Base-by-base conservation (phyloP, 1,140 invertebrate genomes). In the Trachymyrmex septentrionalis region DNA sequence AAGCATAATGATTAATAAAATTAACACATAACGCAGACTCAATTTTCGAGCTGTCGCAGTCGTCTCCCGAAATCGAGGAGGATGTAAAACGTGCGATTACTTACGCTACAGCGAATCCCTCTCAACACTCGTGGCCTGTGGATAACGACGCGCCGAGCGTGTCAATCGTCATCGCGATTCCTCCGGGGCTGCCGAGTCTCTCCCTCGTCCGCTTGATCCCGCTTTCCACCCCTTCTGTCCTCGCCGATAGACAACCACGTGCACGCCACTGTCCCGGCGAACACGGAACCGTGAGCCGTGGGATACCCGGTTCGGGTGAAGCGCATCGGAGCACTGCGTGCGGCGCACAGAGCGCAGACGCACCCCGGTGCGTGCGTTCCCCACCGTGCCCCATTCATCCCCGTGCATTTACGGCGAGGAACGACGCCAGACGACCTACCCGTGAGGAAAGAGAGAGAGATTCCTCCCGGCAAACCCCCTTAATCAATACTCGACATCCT, bases 401-500 rank as follows among this genome's bases (percentile, higher is more conserved):
- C 76, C 82, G 75, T 76, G 80, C 85, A 87, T 88, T 91, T 80
- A 84, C 69, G 69, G 55, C 66, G 86, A 89, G 87, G 66, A 86
- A 88, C 63, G 64, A 81, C 89, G 86, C 90, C 80, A 81, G 87
- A 77, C 55, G 21, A 77, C 16, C 82, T 71, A 34, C 63, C 27
- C 38, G 24, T 55, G 59, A 34, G 27, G 66, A 44, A 64, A 50
- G 77, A 80, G 55, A 73, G 19, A 75, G 55, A 80, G 80, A 89
- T 90, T 66, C 86, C 91, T 89, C 80, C 88, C 86, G 59, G 34
- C 76, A 78, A 55, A 19, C 53, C 88, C 87, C 87, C 86, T 92
- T 92, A 89, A 92, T 92, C 92, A 92, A 92, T 92, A 92, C 90
- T 91, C 89, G 81, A 48, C 88, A 86, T 84, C 85, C 91, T 86